Percentiles rank a stretch among this genome's conserved stretches.
Evolutionary conservation across 1,140 invertebrate species (phyloP).

Genomic region (Aleiodes sp.): DNA sequence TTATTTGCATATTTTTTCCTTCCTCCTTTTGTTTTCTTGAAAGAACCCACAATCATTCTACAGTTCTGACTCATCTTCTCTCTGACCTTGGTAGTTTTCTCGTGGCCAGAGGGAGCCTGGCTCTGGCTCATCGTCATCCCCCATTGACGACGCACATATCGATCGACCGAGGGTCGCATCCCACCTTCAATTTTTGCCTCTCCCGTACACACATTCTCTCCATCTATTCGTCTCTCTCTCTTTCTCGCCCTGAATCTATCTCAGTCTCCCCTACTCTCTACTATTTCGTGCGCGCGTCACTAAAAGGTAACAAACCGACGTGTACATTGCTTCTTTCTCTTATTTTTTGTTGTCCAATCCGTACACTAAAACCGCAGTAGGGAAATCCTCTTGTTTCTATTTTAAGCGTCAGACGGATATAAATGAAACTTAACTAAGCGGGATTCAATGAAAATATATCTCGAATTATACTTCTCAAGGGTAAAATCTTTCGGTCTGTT

Average conservation of each 20-base stretch:
- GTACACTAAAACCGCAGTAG: not conserved
- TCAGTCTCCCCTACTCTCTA: not conserved
- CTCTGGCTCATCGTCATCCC: conserved; percentile 41
- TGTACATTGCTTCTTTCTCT: not conserved
- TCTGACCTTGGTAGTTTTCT: conserved; percentile 43
- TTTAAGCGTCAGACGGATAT: not conserved
- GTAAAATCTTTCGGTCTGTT: too few relatives aligned
- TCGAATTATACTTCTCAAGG: too few relatives aligned
- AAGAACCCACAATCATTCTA: not conserved
- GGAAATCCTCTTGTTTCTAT: conserved; percentile 8
- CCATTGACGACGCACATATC: conserved; percentile 43
- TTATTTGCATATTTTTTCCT: too few relatives aligned
- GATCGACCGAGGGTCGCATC: conserved; percentile 42
- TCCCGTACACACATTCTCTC: too few relatives aligned
- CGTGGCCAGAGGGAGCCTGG: conserved; percentile 44
- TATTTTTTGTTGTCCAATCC: not conserved
- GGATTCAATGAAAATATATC: not conserved
- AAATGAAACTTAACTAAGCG: not conserved
- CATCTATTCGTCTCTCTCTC: not conserved
- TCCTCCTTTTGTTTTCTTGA: not conserved
- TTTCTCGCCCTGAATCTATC: not conserved
- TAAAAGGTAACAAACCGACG: conserved; percentile 7
- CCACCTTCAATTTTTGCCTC: conserved; percentile 26
- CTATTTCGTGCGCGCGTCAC: not conserved
- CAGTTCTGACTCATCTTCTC: conserved; percentile 42